A percentile compares a stretch with the other conserved stretches of the same genome.
Evolutionary conservation across 2,888 invertebrate species (phyloP).

Genomic region (Stenotaenia linearis): DNA sequence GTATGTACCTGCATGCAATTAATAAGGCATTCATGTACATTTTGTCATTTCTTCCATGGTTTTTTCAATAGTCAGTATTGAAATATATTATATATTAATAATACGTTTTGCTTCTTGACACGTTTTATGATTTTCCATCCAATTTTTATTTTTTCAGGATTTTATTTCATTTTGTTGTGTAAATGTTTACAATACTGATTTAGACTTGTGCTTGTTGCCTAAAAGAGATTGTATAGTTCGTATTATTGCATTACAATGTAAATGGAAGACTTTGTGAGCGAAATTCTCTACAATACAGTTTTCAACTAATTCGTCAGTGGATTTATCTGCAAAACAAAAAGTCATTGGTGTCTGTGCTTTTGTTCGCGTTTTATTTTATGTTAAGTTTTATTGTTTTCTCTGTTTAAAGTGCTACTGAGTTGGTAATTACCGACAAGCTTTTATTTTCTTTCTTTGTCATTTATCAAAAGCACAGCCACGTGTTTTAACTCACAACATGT

Average conservation of each 20-base stretch:
- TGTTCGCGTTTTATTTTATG: not conserved
- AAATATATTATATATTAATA: not conserved
- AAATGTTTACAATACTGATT: not conserved
- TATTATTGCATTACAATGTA: not conserved
- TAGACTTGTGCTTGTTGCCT: slow-evolving; percentile 2
- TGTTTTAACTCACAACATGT: not conserved
- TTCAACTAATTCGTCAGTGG: not conserved
- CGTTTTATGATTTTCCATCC: not conserved
- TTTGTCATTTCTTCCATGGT: not conserved
- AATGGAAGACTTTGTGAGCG: not conserved
- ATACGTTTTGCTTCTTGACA: not conserved
- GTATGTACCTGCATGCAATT: not conserved
- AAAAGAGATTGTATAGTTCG: not conserved
- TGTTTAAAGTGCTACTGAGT: not conserved
- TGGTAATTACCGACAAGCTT: not conserved
- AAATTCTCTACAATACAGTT: not conserved
- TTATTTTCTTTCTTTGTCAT: not conserved
- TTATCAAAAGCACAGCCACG: not conserved
- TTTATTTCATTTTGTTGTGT: not conserved
- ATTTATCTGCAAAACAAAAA: not conserved
- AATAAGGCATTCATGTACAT: not conserved
- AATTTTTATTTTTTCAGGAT: not conserved
- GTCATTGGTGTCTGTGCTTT: slow-evolving; percentile 6
- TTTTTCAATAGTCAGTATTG: not conserved
- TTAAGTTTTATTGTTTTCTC: not conserved